A percentile compares a stretch with the other conserved stretches of the same genome.
phyloP scores from a whole-genome alignment of 2,888 invertebrate genomes.

The Gari tellinella region DNA sequence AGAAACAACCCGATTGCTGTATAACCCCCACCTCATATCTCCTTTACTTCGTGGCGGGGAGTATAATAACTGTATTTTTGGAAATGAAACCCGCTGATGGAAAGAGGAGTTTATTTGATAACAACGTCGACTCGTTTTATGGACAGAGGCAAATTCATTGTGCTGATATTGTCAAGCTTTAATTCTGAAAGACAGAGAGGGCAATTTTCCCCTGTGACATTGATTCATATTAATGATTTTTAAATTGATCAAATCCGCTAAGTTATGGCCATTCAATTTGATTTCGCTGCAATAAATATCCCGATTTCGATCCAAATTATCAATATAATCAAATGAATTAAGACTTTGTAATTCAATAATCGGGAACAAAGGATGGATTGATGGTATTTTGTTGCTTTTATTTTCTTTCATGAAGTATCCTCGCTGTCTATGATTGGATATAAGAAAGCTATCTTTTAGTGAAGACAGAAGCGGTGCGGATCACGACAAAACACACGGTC shows the following conservation, averaged over 20 bases:
- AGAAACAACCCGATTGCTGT: too few relatives aligned
- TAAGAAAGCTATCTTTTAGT: slow-evolving; percentile 35
- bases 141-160: too few relatives aligned
- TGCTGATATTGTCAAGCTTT: too few relatives aligned
- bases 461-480: too few relatives aligned
- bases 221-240: slow-evolving; percentile 63
- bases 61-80: too few relatives aligned
- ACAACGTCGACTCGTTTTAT: too few relatives aligned
- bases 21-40: too few relatives aligned
- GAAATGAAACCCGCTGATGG: too few relatives aligned
- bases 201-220: slow-evolving; percentile 54
- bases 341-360: slow-evolving; percentile 48
- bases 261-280: slow-evolving; percentile 59
- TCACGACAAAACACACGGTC: too few relatives aligned
- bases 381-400: slow-evolving; percentile 50
- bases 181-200: background rate
- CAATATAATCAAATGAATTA: slow-evolving; percentile 59
- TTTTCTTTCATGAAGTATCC: slow-evolving; percentile 61
- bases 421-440: slow-evolving; percentile 33
- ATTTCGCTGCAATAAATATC: slow-evolving; percentile 53
- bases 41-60: too few relatives aligned
- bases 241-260: slow-evolving; percentile 58
- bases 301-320: slow-evolving; percentile 54
- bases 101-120: too few relatives aligned
- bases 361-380: slow-evolving; percentile 53